Percentiles rank a stretch among this genome's conserved stretches.
Evolutionary conservation across 1,140 invertebrate species (phyloP).

Genomic region (Whitmania pigra): DNA sequence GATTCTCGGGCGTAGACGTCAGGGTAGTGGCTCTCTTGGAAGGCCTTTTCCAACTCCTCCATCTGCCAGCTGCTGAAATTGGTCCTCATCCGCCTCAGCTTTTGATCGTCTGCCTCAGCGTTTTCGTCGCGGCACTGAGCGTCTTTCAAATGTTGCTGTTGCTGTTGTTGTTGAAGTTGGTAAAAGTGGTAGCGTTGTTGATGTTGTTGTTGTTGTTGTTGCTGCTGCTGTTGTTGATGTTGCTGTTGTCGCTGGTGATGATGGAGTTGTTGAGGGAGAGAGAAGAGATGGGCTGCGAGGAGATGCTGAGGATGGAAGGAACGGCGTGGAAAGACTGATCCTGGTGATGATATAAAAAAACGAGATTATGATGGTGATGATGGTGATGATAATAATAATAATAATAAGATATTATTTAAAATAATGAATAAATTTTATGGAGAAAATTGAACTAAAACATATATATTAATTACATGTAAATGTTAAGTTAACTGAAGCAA

Average conservation of each 20-base stretch:
- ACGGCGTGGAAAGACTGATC: too few species aligned
- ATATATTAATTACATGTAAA: too few species aligned
- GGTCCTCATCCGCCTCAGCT: constrained; percentile 30
- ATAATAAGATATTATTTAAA: too few species aligned
- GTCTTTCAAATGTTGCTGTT: not conserved
- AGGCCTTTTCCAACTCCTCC: constrained; percentile 35
- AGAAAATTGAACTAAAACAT: too few species aligned
- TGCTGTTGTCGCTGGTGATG: not conserved
- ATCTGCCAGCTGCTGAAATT: constrained; percentile 36
- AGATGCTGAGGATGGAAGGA: too few species aligned
- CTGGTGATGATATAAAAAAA: too few species aligned
- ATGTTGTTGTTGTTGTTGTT: not conserved
- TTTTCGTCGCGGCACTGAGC: not conserved
- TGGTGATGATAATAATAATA: too few species aligned
- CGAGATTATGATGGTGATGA: too few species aligned
- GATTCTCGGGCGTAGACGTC: constrained; percentile 37
- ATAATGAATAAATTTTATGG: too few species aligned
- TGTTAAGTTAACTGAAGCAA: too few species aligned
- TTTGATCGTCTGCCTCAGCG: not conserved
- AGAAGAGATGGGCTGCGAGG: too few species aligned
- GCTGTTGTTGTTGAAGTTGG: not conserved
- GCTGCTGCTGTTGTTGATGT: not conserved
- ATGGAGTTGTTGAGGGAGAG: too few species aligned
- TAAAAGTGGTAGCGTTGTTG: constrained; percentile 2
- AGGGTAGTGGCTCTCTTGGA: constrained; percentile 37